These are phyloP conservation scores for Diabrotica balteata DNA, from an alignment of 2,888 invertebrate species.

Conservation along the genomic window DNA sequence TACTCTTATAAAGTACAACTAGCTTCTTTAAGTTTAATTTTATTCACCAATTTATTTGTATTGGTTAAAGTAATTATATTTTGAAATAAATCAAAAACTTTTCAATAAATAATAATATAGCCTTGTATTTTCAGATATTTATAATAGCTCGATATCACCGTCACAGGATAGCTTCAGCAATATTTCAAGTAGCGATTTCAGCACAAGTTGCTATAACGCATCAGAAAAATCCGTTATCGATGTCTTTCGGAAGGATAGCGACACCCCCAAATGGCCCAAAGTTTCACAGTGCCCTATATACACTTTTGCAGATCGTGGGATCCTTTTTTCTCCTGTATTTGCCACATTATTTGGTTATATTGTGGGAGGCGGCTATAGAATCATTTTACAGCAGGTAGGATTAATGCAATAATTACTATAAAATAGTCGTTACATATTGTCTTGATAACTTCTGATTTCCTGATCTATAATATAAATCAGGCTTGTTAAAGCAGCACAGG, in stretches of 20 bases:
- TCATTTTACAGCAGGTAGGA: slow-evolving; percentile 45
- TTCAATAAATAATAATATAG: too few relatives aligned
- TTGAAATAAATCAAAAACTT: too few relatives aligned
- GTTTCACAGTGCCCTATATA: slow-evolving; percentile 68
- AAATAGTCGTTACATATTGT: too few relatives aligned
- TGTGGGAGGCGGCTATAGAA: slow-evolving; percentile 68
- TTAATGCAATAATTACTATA: too few relatives aligned
- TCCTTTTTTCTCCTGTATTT: slow-evolving; percentile 76
- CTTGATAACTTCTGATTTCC: too few relatives aligned
- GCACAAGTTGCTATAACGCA: slow-evolving; percentile 86
- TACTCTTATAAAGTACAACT: too few relatives aligned
- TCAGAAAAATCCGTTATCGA: slow-evolving; percentile 75
- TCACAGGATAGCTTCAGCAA: slow-evolving; percentile 83
- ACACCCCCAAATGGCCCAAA: slow-evolving; percentile 68
- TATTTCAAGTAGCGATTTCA: slow-evolving; percentile 83
- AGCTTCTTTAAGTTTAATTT: too few relatives aligned
- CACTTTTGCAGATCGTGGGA: slow-evolving; percentile 75
- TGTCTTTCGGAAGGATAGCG: slow-evolving; percentile 64
- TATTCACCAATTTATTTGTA: too few relatives aligned
- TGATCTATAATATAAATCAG: too few relatives aligned
- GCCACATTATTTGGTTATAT: slow-evolving; percentile 75
- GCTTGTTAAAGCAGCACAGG: too few relatives aligned
- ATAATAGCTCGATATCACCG: slow-evolving; percentile 77
- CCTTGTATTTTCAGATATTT: slow-evolving; percentile 59
- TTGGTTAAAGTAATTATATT: too few relatives aligned